These are phyloP conservation scores for Amphipyra tragopoginis DNA, from an alignment of 2,888 invertebrate genomes.

Conservation along the genomic window DNA sequence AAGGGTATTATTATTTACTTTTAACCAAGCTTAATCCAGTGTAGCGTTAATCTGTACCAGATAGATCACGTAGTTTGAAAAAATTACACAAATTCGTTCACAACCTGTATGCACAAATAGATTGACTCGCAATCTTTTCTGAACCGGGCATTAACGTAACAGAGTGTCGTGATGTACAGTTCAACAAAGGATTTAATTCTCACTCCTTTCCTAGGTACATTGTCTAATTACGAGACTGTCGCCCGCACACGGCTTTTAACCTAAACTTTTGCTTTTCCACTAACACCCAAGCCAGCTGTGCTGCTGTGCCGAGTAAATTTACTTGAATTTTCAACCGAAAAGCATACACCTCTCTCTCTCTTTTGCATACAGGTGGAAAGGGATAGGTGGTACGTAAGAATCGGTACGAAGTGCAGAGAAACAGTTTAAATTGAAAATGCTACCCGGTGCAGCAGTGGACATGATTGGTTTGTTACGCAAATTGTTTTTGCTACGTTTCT, in stretches of 20 bases:
- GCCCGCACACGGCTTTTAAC: conserved; percentile 61
- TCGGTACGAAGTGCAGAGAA: conserved; percentile 40
- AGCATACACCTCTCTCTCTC: conserved; percentile 39
- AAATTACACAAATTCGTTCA: no score
- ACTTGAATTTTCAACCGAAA: conserved; percentile 54
- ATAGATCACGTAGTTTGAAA: no score
- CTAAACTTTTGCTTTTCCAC: conserved; percentile 67
- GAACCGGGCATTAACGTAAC: conserved; percentile 22
- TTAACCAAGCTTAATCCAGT: no score
- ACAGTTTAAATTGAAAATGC: conserved; percentile 66
- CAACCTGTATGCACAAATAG: no score
- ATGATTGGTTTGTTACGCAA: conserved; percentile 67
- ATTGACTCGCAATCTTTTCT: conserved; percentile 21
- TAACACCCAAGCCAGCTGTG: conserved; percentile 52
- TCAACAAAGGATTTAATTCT: conserved; percentile 65
- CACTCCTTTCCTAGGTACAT: conserved; percentile 52
- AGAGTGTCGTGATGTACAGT: conserved; percentile 49
- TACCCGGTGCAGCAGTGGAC: conserved; percentile 54
- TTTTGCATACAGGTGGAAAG: conserved; percentile 34
- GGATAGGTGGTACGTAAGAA: conserved; percentile 44
- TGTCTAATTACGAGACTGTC: conserved; percentile 68
- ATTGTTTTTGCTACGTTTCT: conserved; percentile 57
- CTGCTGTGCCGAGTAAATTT: conserved; percentile 53
- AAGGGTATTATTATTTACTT: no score
- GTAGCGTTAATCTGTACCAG: no score